Percentiles rank a stretch among this genome's conserved stretches.
Conservation (phyloP, 2,797 vertebrate genomes). For the Falco berigora region DNA sequence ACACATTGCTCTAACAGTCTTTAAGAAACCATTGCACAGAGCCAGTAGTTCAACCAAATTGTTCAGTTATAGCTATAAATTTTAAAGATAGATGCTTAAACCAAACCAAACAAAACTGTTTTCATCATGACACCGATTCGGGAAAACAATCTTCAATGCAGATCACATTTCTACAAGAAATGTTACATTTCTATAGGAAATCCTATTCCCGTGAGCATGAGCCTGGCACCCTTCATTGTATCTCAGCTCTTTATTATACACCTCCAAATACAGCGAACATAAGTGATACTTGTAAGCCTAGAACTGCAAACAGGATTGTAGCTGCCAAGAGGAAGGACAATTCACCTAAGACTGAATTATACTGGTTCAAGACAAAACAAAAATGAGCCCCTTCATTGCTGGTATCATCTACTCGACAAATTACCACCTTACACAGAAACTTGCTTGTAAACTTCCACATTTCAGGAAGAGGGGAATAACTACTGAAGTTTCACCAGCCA, state of each 20-base stretch:
- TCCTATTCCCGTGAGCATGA: neutral
- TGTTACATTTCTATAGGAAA: neutral
- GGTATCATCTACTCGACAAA: neutral
- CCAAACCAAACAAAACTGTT: neutral
- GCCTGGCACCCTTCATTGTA: neutral
- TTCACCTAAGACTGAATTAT: neutral
- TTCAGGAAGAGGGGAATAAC: neutral
- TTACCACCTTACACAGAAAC: neutral
- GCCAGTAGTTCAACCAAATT: neutral
- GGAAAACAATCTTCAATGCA: neutral
- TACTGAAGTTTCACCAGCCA: neutral
- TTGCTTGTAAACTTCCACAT: neutral
- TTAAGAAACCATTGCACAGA: neutral
- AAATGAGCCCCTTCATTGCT: neutral
- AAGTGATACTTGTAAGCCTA: neutral
- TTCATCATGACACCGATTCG: neutral
- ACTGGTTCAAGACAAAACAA: neutral
- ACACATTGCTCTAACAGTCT: neutral
- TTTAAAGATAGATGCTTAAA: neutral
- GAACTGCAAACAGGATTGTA: neutral
- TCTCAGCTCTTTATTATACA: neutral
- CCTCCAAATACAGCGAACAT: fast-evolving
- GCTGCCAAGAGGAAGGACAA: neutral
- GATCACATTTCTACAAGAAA: neutral
- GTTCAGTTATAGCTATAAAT: neutral